Percentiles rank a stretch among this genome's conserved stretches.
phyloP scores from a whole-genome alignment of 37 sponge, comb jelly and placozoan genomes.

The Halichondria panicea region DNA sequence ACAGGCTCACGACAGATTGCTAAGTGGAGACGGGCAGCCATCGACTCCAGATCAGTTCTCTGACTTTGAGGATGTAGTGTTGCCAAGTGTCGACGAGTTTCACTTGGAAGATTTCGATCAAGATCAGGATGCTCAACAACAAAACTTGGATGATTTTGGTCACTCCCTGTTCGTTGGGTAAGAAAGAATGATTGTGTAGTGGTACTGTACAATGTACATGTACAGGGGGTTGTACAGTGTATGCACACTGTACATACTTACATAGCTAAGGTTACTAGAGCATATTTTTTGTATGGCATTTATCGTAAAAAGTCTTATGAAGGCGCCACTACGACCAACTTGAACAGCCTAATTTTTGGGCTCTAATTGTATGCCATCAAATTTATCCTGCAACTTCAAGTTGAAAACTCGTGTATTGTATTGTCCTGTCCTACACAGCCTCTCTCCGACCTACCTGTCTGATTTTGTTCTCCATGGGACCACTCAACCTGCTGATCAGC shows the following conservation, averaged over 20 bases:
- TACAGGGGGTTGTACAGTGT: background rate
- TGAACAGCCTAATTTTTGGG: no score
- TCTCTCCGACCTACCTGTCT: constrained; percentile 52
- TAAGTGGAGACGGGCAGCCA: background rate
- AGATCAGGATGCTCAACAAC: background rate
- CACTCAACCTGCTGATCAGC: constrained; percentile 10
- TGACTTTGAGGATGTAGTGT: constrained; percentile 26
- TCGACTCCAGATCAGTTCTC: constrained; percentile 6
- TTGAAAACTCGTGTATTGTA: background rate
- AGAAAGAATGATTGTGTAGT: background rate
- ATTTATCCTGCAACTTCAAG: background rate
- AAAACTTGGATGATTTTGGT: constrained; percentile 45
- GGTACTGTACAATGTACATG: background rate
- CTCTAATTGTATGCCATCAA: no score
- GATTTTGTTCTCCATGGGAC: constrained; percentile 89
- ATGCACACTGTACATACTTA: no score
- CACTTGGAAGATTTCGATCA: background rate
- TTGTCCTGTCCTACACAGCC: constrained; percentile 19
- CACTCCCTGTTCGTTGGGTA: constrained; percentile 61
- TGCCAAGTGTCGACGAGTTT: constrained; percentile 16
- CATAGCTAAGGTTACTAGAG: no score
- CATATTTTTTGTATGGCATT: no score
- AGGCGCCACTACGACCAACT: no score
- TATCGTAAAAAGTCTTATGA: no score
- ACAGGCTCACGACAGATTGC: background rate